These are phyloP conservation scores for Ypsolopha sequella DNA, from an alignment of 2,888 invertebrate genomes.

Conservation along the genomic window DNA sequence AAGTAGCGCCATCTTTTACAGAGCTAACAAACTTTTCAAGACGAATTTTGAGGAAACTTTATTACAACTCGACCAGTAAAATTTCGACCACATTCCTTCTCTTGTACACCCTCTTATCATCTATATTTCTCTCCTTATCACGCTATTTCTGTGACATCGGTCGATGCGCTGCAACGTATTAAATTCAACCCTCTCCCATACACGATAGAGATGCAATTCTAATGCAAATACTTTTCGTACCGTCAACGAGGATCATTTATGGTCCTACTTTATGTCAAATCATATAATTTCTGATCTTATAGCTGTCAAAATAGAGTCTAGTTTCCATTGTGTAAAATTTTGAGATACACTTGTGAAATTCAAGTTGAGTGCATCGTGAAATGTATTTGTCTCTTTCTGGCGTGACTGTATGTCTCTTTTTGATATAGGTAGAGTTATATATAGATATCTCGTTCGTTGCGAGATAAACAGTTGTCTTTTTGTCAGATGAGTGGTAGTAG, in stretches of 20 bases:
- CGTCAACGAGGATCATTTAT: not conserved
- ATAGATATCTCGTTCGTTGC: slow-evolving; percentile 60
- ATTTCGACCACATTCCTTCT: slow-evolving; percentile 33
- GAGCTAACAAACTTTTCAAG: slow-evolving; percentile 31
- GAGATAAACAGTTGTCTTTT: slow-evolving; percentile 62
- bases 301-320: not conserved
- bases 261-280: not conserved
- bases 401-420: slow-evolving; percentile 49
- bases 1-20: slow-evolving; percentile 55
- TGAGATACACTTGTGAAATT: slow-evolving; percentile 17
- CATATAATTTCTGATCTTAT: not conserved
- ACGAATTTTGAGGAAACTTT: slow-evolving; percentile 37
- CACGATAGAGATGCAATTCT: slow-evolving; percentile 59
- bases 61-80: slow-evolving; percentile 43
- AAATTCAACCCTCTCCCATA: slow-evolving; percentile 41
- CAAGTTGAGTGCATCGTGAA: slow-evolving; percentile 50
- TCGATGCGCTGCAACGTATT: slow-evolving; percentile 28
- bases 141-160: slow-evolving; percentile 28
- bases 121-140: slow-evolving; percentile 35
- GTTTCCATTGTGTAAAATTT: not conserved
- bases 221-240: slow-evolving; percentile 28
- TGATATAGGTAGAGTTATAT: slow-evolving; percentile 52
- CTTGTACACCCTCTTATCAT: slow-evolving; percentile 25
- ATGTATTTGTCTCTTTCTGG: slow-evolving; percentile 53
- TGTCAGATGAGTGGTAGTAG: slow-evolving; percentile 35